A percentile compares a stretch with the other conserved stretches of the same genome.
phyloP scores from a whole-genome alignment of 2,888 invertebrate species.

The Parascotia fuliginaria region DNA sequence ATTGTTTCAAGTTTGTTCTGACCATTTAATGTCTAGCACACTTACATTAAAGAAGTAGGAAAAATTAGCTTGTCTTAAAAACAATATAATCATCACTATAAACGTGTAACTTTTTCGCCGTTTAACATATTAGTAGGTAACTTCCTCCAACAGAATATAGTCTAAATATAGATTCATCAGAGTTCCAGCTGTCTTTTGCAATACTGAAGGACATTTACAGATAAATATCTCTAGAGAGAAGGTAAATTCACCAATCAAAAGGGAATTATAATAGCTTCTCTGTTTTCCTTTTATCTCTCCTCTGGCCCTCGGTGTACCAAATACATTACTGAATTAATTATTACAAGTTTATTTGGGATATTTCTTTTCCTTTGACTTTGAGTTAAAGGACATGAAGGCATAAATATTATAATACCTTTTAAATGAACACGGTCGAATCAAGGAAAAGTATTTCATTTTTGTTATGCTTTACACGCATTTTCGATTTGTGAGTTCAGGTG shows the following conservation, averaged over 20 bases:
- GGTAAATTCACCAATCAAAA: constrained; percentile 38
- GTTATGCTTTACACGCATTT: no score
- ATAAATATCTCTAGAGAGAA: constrained; percentile 27
- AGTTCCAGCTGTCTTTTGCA: constrained; percentile 24
- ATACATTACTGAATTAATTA: constrained; percentile 29
- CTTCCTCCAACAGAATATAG: neutral
- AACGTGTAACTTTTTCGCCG: no score
- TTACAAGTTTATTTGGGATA: constrained; percentile 24
- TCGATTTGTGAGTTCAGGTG: no score
- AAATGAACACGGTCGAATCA: neutral
- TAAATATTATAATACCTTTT: neutral
- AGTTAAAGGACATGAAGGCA: neutral
- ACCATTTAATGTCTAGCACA: no score
- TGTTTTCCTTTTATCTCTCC: constrained; percentile 30
- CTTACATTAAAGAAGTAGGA: no score
- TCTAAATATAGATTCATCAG: neutral
- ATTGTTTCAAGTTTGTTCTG: no score
- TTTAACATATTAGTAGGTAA: no score
- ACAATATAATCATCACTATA: no score
- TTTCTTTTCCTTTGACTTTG: constrained; percentile 12
- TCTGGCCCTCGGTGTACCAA: constrained; percentile 1
- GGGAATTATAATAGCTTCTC: constrained; percentile 25
- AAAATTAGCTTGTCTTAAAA: no score
- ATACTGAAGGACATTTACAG: constrained; percentile 14
- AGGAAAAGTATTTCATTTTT: neutral